These are phyloP conservation scores for Neodiprion virginianus DNA, from an alignment of 1,140 invertebrate genomes.

Conservation along the genomic window DNA sequence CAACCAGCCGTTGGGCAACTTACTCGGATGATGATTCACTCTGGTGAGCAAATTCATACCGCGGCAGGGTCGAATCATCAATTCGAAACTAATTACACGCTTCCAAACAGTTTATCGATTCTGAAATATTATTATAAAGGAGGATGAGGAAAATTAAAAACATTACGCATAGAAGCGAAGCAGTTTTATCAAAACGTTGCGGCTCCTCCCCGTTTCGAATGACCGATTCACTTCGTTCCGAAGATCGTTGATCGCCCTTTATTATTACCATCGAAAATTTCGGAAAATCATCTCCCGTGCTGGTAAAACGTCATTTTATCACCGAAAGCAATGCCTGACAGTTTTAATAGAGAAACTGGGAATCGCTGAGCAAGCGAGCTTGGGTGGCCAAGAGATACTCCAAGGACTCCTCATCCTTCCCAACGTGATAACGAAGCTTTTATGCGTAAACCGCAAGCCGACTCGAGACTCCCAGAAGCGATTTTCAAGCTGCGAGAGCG, in stretches of 20 bases:
- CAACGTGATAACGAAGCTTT: background rate
- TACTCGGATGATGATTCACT: background rate
- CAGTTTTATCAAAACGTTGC: background rate
- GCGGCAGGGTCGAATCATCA: too few species aligned
- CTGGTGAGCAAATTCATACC: too few species aligned
- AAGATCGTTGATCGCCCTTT: background rate
- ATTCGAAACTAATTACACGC: too few species aligned
- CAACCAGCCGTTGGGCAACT: background rate
- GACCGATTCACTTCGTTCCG: background rate
- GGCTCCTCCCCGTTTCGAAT: too few species aligned
- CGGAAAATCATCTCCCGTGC: constrained; percentile 4
- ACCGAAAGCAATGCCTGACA: too few species aligned
- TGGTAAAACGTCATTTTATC: background rate
- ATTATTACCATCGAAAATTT: too few species aligned
- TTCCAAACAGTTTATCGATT: too few species aligned
- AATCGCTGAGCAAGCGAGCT: background rate
- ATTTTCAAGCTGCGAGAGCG: too few species aligned
- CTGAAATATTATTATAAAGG: background rate
- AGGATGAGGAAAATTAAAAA: background rate
- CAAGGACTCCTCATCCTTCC: background rate
- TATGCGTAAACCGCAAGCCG: background rate
- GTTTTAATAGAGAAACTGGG: background rate
- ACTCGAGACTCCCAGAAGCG: too few species aligned
- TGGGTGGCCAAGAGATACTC: background rate
- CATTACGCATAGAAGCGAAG: background rate